Percentiles rank a stretch among this genome's conserved stretches.
Evolutionary conservation across 1,140 invertebrate species (phyloP).

Genomic region (Geopemphigus sp.): DNA sequence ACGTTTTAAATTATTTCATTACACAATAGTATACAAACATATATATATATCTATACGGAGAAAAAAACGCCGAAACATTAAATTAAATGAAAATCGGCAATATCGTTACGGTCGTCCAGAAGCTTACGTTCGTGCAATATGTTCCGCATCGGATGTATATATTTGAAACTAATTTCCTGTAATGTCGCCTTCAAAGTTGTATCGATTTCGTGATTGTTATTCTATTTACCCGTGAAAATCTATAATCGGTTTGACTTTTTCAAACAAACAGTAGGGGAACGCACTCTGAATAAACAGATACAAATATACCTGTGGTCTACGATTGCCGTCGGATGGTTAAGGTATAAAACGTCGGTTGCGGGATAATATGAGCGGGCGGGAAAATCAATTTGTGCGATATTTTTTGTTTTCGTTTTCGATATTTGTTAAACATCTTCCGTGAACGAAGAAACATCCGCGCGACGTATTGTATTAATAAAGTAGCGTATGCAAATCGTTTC

Average conservation of each 20-base stretch:
- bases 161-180: not conserved
- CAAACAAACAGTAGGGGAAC: not conserved
- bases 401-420: not conserved
- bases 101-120: not conserved
- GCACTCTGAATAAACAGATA: constrained; percentile 8
- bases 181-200: not conserved
- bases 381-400: not conserved
- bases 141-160: not conserved
- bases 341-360: too few relatives aligned
- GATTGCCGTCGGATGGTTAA: not conserved
- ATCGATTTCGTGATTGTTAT: not conserved
- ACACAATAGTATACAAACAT: too few relatives aligned
- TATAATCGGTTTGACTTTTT: not conserved
- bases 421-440: too few relatives aligned
- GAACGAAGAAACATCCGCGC: not conserved
- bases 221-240: not conserved
- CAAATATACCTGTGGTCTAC: not conserved
- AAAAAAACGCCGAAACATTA: too few relatives aligned
- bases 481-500: constrained; percentile 4
- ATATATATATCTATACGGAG: too few relatives aligned
- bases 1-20: not conserved
- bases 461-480: not conserved
- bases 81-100: constrained; percentile 4
- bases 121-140: not conserved
- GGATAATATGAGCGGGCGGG: too few relatives aligned